Percentiles rank a stretch among this genome's conserved stretches.
These are phyloP conservation scores for Euclidia mi DNA, from an alignment of 2,888 invertebrate genomes.

Conservation along the genomic window DNA sequence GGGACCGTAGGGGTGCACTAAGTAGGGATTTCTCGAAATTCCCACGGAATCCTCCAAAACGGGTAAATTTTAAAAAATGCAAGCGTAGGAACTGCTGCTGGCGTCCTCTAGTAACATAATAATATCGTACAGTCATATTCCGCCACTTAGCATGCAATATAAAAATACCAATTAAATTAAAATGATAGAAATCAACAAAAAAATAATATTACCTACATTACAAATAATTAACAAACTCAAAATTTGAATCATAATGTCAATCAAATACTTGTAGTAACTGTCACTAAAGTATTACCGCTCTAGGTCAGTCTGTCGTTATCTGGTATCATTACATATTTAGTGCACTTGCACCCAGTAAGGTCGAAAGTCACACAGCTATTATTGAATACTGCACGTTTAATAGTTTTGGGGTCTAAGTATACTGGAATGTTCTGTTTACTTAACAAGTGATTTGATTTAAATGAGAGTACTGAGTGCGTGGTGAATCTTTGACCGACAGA, in stretches of 20 bases:
- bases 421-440: constrained; percentile 21
- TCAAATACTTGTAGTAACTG: constrained; percentile 47
- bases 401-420: constrained; percentile 49
- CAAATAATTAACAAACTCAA: too few species aligned
- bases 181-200: too few species aligned
- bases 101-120: too few species aligned
- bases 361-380: constrained; percentile 33
- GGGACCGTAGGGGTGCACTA: too few species aligned
- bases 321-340: constrained; percentile 55
- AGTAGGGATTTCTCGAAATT: too few species aligned
- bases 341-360: constrained; percentile 50
- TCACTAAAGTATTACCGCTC: constrained; percentile 51
- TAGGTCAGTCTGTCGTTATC: constrained; percentile 60
- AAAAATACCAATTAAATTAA: too few species aligned
- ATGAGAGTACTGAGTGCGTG: neutral
- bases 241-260: neutral
- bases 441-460: constrained; percentile 17
- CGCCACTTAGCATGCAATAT: too few species aligned
- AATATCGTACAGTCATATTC: too few species aligned
- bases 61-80: too few species aligned
- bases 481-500: constrained; percentile 12
- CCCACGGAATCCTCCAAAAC: too few species aligned
- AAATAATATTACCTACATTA: too few species aligned
- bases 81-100: too few species aligned
- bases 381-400: constrained; percentile 37